Base-by-base conservation (phyloP, 92 coral and sea anemone species). In the Phenganax subtilis region DNA sequence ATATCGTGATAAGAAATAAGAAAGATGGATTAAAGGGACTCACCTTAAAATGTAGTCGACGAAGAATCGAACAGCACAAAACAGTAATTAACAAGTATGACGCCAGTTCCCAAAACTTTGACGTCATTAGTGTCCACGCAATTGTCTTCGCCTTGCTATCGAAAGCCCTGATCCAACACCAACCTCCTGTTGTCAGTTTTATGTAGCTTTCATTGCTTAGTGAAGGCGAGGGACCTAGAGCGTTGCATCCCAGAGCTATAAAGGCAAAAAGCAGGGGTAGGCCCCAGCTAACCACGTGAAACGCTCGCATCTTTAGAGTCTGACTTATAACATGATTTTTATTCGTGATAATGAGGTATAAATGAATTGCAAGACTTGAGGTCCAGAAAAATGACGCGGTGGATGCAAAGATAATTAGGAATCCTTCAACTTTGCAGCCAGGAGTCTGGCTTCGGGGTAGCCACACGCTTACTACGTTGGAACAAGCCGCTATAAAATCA, bases 321-420 rank as follows among this genome's bases (percentile, higher is more conserved):
- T 15, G 56, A n/a, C 27, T 2, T 15, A 56, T 27, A 61, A 16
- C 29, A 14, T 28, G 57, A 16, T 25, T 64, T n/a, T 47, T 37
- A 10, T 78, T 61, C 31, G 20, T 63, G 7, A 52, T 78, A 11
- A 78, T 54, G 51, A 78, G 82, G 54, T 58, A 78, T 15, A 78
- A 52, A 17, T 78, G 82, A 63, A 78, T 78, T 0, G 82, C 61
- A 5, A 78, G 51, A 61, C 72, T 60, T 6, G 82, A 61, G 44
- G 82, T 78, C 82, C 82, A 78, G 72, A 78, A 78, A 52, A 78
- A 78, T 9, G 82, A 78, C 6, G 82, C 72, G 37, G 82, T 78
- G 3, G 12, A 31, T 8, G 82, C 16, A 47, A 78, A 78, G 10
- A 78, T 78, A 44, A 78, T 78, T 12, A 78, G 14, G 10, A 78